These are phyloP conservation scores for Drosophila affinis DNA, from an alignment of 2,888 invertebrate species.

Conservation along the genomic window DNA sequence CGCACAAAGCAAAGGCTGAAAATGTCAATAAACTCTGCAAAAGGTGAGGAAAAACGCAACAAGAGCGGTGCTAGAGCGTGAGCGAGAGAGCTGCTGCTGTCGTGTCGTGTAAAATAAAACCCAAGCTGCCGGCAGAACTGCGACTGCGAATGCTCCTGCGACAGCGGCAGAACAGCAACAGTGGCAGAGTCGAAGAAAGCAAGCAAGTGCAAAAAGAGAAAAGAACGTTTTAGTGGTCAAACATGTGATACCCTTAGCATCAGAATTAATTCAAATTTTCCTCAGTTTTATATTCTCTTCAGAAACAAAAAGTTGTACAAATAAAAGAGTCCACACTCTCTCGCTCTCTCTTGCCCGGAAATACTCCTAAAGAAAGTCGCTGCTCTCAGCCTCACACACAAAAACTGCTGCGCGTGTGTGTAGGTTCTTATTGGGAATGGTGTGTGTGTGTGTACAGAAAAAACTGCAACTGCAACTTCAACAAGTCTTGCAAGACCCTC, in stretches of 20 bases:
- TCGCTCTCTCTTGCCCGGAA: slow-evolving; percentile 11
- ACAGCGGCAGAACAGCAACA: not conserved
- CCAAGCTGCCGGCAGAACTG: slow-evolving; percentile 4
- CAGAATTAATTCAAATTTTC: too few species aligned
- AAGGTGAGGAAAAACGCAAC: slow-evolving; percentile 80
- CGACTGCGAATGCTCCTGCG: too few species aligned
- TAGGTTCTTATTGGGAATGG: slow-evolving; percentile 64
- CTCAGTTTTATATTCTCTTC: too few species aligned
- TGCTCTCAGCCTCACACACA: not conserved
- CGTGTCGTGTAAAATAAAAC: slow-evolving; percentile 41
- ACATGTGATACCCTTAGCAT: not conserved
- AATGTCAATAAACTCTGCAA: slow-evolving; percentile 80
- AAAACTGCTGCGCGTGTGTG: slow-evolving; percentile 46
- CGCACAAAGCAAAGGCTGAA: slow-evolving; percentile 75
- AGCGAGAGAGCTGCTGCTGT: not conserved
- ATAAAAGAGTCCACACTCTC: slow-evolving; percentile 48
- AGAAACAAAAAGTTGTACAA: not conserved
- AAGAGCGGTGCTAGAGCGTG: slow-evolving; percentile 52
- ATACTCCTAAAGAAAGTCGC: slow-evolving; percentile 19
- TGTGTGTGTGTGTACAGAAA: slow-evolving; percentile 37
- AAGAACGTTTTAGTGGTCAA: not conserved
- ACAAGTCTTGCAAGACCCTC: slow-evolving; percentile 66
- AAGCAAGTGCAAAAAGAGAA: slow-evolving; percentile 67
- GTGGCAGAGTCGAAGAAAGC: slow-evolving; percentile 66
- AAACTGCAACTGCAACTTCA: slow-evolving; percentile 70